Conservation (phyloP, 2,113 vertebrate genomes). For the Edolisoma coerulescens region DNA sequence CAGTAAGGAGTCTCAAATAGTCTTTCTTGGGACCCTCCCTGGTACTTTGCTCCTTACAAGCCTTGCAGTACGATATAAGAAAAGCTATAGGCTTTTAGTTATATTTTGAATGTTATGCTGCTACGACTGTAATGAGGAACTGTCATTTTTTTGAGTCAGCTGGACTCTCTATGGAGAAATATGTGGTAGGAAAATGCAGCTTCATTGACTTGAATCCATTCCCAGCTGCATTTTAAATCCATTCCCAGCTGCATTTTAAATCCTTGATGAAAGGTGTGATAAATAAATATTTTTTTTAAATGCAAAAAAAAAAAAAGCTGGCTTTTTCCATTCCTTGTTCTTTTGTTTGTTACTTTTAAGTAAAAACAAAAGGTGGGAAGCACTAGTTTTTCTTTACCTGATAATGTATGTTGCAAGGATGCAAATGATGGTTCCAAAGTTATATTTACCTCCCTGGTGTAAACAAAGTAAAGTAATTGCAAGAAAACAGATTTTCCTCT, state of each 20-base stretch:
- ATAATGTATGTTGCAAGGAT: background rate
- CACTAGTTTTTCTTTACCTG: background rate
- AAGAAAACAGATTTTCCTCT: background rate
- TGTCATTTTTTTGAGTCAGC: background rate
- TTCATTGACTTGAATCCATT: background rate
- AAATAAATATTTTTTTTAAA: background rate
- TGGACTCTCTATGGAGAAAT: background rate
- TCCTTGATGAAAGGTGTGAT: background rate
- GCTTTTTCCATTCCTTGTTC: background rate
- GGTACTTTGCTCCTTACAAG: background rate
- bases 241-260: background rate
- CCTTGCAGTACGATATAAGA: background rate
- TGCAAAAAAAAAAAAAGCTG: fast-evolving
- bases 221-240: background rate
- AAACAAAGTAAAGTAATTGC: background rate
- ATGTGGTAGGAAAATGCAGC: background rate
- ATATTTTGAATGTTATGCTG: background rate
- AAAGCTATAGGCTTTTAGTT: background rate
- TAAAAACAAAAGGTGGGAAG: background rate
- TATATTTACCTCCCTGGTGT: background rate
- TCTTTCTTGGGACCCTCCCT: background rate
- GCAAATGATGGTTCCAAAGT: background rate
- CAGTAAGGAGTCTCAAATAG: background rate
- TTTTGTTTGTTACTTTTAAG: background rate
- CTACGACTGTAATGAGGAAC: background rate